These are phyloP conservation scores for Plutella xylostella DNA, from an alignment of 2,888 invertebrate genomes.

Conservation along the genomic window DNA sequence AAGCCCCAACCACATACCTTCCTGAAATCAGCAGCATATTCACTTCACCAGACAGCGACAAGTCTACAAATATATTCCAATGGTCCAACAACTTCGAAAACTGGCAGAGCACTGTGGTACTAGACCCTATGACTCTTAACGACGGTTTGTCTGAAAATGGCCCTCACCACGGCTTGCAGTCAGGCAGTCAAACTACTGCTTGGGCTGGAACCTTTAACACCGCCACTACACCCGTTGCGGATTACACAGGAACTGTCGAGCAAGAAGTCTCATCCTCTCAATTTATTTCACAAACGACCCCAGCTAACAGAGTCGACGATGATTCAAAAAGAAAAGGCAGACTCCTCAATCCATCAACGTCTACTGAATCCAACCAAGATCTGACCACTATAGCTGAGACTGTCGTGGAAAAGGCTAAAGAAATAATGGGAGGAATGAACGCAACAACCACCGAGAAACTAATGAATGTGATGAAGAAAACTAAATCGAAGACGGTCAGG, in stretches of 20 bases:
- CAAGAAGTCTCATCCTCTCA: conserved; percentile 40
- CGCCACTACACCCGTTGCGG: conserved; percentile 29
- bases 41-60: conserved; percentile 50
- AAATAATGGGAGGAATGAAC: conserved; percentile 81
- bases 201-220: conserved; percentile 33
- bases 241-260: conserved; percentile 37
- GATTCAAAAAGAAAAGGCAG: conserved; percentile 44
- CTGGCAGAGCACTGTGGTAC: conserved; percentile 76
- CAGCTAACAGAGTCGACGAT: conserved; percentile 21
- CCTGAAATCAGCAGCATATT: conserved; percentile 38
- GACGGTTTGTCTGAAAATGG: conserved; percentile 68
- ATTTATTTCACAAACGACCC: conserved; percentile 34
- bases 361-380: conserved; percentile 67
- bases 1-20: conserved; percentile 36
- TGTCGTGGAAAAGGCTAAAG: conserved; percentile 77
- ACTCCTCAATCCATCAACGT: conserved; percentile 39
- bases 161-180: conserved; percentile 29
- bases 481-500: conserved; percentile 80
- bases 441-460: conserved; percentile 80
- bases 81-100: conserved; percentile 57
- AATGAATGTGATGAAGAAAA: conserved; percentile 85
- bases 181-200: conserved; percentile 34
- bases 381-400: conserved; percentile 75
- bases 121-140: conserved; percentile 80
- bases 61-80: conserved; percentile 60